Conservation (phyloP, 2,113 vertebrate species). For the Madoqua kirkii region DNA sequence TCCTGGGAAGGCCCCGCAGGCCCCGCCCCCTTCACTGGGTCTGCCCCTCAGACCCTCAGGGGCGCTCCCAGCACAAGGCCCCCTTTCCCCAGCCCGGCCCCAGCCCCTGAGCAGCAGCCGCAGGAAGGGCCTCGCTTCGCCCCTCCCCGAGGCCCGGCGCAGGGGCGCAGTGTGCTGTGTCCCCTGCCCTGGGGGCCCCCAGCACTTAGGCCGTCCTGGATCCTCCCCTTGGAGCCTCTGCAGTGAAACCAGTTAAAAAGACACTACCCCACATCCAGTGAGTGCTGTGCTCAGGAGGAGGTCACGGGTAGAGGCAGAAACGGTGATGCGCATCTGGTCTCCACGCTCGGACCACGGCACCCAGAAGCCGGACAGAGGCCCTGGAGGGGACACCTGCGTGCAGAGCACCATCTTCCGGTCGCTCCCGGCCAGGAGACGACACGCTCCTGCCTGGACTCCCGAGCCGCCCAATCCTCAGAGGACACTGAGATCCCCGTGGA, state of each 20-base stretch:
- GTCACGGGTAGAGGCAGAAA: not conserved
- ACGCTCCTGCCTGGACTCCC: not conserved
- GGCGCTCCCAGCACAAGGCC: not conserved
- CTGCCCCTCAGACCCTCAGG: not conserved
- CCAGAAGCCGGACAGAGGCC: not conserved
- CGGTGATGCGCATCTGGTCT: accelerated
- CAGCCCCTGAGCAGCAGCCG: not conserved
- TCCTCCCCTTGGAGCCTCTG: not conserved
- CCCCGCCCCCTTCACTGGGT: not conserved
- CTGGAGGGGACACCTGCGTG: accelerated
- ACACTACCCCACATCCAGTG: not conserved
- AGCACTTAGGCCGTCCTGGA: not conserved
- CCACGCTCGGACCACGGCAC: accelerated
- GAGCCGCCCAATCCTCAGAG: not conserved
- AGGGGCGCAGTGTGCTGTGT: accelerated
- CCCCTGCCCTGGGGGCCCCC: not conserved
- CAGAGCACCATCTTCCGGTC: not conserved
- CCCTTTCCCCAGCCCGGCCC: not conserved
- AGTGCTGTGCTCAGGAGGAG: not conserved
- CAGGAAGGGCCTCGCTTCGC: not conserved
- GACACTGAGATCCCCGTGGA: not conserved
- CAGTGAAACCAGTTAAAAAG: not conserved
- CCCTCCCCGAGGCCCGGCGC: accelerated
- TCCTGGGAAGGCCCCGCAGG: not conserved
- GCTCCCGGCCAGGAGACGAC: not conserved